Conservation (phyloP, 2,113 vertebrate species). For the Centrocercus urophasianus region DNA sequence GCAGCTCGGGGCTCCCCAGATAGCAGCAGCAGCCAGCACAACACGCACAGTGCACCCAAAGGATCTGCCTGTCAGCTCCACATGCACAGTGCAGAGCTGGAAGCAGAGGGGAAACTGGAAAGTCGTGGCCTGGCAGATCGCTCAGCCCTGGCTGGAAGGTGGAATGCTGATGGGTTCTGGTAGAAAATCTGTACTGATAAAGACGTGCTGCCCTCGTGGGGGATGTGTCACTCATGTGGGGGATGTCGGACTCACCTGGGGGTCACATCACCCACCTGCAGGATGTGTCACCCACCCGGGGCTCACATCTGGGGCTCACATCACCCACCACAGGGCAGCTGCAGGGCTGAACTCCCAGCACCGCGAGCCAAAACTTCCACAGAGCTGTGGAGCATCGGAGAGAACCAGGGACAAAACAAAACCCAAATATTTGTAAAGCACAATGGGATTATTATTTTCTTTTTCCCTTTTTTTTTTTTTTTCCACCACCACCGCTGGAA, state of each 20-base stretch:
- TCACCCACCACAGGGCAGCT: too few species aligned
- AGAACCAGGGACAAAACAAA: background rate
- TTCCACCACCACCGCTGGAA: background rate
- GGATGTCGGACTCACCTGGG: too few species aligned
- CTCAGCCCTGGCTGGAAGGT: background rate
- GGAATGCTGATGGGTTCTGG: too few species aligned
- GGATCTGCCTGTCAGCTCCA: background rate
- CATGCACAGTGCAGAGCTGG: background rate
- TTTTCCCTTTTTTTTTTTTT: background rate
- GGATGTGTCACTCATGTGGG: too few species aligned
- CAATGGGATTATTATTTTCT: background rate
- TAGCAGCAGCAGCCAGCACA: too few species aligned
- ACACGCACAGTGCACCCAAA: background rate
- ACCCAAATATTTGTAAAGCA: conserved; percentile 6
- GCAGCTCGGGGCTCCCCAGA: background rate
- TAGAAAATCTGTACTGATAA: too few species aligned
- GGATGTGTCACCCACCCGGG: too few species aligned
- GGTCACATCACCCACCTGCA: too few species aligned
- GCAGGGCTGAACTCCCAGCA: too few species aligned
- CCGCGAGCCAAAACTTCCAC: too few species aligned
- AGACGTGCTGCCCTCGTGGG: too few species aligned
- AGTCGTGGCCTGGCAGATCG: background rate
- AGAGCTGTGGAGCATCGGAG: background rate
- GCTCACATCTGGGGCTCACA: too few species aligned
- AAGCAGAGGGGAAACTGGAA: conserved; percentile 10